A percentile compares a stretch with the other conserved stretches of the same genome.
These are phyloP conservation scores for Lutjanus erythropterus DNA, from an alignment of 2,113 vertebrate species.

Conservation along the genomic window DNA sequence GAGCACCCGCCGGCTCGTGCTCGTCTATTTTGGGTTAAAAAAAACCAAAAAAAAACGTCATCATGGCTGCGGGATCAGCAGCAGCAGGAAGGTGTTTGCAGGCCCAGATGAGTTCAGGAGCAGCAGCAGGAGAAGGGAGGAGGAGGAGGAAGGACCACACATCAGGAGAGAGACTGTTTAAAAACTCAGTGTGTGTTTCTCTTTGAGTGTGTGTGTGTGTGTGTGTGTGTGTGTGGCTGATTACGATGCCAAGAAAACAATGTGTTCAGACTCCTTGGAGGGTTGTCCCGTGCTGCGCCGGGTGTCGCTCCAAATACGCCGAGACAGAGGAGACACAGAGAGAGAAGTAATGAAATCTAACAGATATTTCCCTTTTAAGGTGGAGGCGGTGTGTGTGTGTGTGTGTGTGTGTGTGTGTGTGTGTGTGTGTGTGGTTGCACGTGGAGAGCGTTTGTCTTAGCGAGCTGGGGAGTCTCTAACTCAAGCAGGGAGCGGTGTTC, in stretches of 20 bases:
- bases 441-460: conserved; percentile 52
- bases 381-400: conserved; percentile 35
- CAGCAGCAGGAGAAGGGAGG: conserved; percentile 15
- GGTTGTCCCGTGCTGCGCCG: conserved; percentile 47
- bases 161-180: conserved; percentile 66
- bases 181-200: conserved; percentile 47
- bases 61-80: conserved; percentile 18
- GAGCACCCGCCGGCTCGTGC: background rate
- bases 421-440: conserved; percentile 35
- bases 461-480: conserved; percentile 64
- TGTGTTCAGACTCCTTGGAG: conserved; percentile 68
- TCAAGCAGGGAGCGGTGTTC: conserved; percentile 29
- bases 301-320: conserved; percentile 38
- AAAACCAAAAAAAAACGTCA: no score
- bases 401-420: conserved; percentile 33
- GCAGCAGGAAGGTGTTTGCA: conserved; percentile 25
- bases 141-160: conserved; percentile 55
- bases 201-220: conserved; percentile 39
- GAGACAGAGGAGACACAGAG: conserved; percentile 30
- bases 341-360: conserved; percentile 54
- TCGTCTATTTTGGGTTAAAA: conserved; percentile 50
- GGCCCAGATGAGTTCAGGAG: conserved; percentile 30
- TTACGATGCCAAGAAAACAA: conserved; percentile 72
- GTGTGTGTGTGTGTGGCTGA: conserved; percentile 51
- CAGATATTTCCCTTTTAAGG: conserved; percentile 72